Base-by-base conservation (phyloP, 2,113 vertebrate species). In the Anthoscopus minutus region DNA sequence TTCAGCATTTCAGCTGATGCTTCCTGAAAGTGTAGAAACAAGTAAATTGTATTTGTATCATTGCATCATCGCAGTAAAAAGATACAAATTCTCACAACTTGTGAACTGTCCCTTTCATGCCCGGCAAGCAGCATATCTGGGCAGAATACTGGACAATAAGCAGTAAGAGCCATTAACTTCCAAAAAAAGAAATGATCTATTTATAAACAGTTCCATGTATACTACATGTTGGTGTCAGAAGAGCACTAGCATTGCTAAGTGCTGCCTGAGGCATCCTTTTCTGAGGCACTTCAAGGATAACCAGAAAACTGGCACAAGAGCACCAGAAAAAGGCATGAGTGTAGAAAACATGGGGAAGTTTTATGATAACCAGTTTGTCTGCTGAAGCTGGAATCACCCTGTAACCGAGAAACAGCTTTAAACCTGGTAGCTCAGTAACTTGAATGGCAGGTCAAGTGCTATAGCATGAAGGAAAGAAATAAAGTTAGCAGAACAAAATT, bases 151-250 rank as follows among this genome's bases (percentile, higher is more conserved):
- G 17, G 13, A n/a, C 33, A 67, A 42, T 14, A 82, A 37, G 35
- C 33, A 91, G 65, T n/a, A 44, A 58, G 51, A 78, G 64, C 31
- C 28, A 83, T 38, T 88, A 47, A 73, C 31, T 61, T 57, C 13
- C 73, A 72, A 38, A 4, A 71, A 58, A 48, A n/a, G 23, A 45
- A 0, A 0, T 0, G 15, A 27, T 33, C 13, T 47, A 30, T 62
- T 73, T 62, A 87, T 51, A 66, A 80, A 45, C 30, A 82, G 13
- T 33, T 84, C 24, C 33, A 77, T 15, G 27, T 71, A 40, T 30
- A 86, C 11, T 48, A 23, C 27, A 50, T 11, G 16, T 15, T 71
- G 35, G 53, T 71, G 18, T 51, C 78, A 94, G 50, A 65, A 65
- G 13, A 73, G 74, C 35, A 45, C 31, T 27, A 60, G 17, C 22